Percentiles rank a stretch among this genome's conserved stretches.
Evolutionary conservation across 1,140 invertebrate genomes (phyloP).

Genomic region (Formica selysi): DNA sequence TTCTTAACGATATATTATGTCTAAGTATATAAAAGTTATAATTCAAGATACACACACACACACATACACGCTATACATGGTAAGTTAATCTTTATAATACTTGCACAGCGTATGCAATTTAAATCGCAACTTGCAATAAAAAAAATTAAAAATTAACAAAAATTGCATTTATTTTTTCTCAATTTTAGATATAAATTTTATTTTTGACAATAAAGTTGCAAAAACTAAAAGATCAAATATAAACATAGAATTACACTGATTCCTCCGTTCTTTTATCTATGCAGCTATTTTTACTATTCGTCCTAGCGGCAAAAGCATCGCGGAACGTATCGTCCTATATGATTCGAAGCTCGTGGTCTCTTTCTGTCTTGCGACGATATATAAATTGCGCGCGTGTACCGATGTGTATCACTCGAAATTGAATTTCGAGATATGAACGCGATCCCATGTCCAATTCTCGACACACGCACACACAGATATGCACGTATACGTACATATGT

Average conservation of each 20-base stretch:
- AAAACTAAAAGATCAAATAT: neutral
- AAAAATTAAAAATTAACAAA: neutral
- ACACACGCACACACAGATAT: conserved; percentile 5
- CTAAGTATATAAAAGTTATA: neutral
- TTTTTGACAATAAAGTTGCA: neutral
- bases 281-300: conserved; percentile 17
- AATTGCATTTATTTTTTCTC: neutral
- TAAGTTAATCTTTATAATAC: neutral
- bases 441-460: conserved; percentile 58
- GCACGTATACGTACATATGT: neutral
- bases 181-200: neutral
- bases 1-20: neutral
- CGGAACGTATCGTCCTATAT: conserved; percentile 17
- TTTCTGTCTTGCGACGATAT: conserved; percentile 35
- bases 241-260: neutral
- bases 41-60: neutral
- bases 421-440: conserved; percentile 63
- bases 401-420: conserved; percentile 63
- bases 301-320: neutral
- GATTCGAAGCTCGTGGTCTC: conserved; percentile 30
- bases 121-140: neutral
- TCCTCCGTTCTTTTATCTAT: neutral
- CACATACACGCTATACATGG: too few relatives aligned
- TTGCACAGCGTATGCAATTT: neutral
- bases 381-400: conserved; percentile 51